Evolutionary conservation across 2,888 invertebrate species (phyloP).

Genomic region (Trissolcus japonicus): DNA sequence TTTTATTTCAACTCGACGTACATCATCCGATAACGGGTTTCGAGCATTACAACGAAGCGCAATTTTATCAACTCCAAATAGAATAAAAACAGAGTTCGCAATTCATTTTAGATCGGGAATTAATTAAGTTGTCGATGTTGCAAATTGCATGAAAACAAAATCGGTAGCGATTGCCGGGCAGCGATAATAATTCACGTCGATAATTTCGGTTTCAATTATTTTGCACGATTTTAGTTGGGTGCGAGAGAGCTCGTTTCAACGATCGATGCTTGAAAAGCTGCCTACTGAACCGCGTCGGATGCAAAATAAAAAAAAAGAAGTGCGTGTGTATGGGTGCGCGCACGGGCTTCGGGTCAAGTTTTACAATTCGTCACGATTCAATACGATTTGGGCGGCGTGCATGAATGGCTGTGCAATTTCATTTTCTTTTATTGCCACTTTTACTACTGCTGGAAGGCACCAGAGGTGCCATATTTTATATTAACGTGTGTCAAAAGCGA

Average conservation of each 20-base stretch:
- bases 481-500: conserved; percentile 5
- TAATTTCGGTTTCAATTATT: conserved; percentile 48
- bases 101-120: too few relatives aligned
- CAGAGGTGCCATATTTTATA: conserved; percentile 5
- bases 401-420: conserved; percentile 37
- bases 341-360: conserved; percentile 42
- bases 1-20: conserved; percentile 42
- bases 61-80: not conserved
- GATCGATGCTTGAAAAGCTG: conserved; percentile 53
- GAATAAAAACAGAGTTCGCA: not conserved
- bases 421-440: conserved; percentile 33
- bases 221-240: conserved; percentile 30
- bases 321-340: conserved; percentile 18
- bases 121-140: too few relatives aligned
- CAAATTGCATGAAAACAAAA: too few relatives aligned
- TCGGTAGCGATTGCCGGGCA: too few relatives aligned
- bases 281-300: conserved; percentile 22
- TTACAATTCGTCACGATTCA: conserved; percentile 48
- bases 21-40: conserved; percentile 18
- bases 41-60: not conserved
- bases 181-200: not conserved
- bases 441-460: conserved; percentile 7
- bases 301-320: conserved; percentile 24
- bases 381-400: conserved; percentile 35
- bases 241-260: conserved; percentile 24